Evolutionary conservation across 2,888 invertebrate species (phyloP).

Genomic region (Dichetophora obliterata): DNA sequence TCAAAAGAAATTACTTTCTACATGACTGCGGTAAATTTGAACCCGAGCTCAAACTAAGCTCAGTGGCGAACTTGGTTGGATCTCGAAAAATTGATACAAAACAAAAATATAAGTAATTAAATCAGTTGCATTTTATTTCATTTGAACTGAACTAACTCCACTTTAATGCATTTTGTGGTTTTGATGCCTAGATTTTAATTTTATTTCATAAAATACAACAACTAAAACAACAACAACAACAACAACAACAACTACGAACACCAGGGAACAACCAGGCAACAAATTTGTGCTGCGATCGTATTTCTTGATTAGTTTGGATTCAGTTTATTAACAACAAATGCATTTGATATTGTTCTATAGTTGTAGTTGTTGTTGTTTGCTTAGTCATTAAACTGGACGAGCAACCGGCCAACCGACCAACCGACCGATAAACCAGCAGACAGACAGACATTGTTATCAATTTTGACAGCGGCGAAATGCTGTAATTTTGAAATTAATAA

Average conservation of each 20-base stretch:
- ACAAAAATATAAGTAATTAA: not conserved
- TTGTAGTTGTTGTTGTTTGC: conserved; percentile 23
- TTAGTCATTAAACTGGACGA: not conserved
- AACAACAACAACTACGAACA: not conserved
- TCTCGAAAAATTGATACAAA: too few species aligned
- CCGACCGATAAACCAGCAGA: not conserved
- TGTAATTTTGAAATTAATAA: conserved; percentile 40
- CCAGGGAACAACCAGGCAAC: not conserved
- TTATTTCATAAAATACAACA: not conserved
- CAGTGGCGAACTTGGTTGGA: not conserved
- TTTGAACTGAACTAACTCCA: not conserved
- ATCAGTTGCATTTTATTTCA: conserved; percentile 1
- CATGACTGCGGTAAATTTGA: conserved; percentile 15
- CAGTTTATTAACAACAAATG: not conserved
- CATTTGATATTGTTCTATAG: not conserved
- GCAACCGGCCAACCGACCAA: not conserved
- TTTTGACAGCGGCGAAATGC: conserved; percentile 38
- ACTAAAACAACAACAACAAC: not conserved
- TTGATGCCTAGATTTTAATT: conserved; percentile 11
- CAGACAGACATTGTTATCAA: conserved; percentile 30
- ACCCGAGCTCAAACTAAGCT: not conserved
- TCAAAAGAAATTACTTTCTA: conserved; percentile 30
- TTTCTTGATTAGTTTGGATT: conserved; percentile 26
- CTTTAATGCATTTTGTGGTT: conserved; percentile 23
- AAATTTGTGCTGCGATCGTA: not conserved